Conservation (phyloP, 2,797 vertebrate genomes). For the Menidia menidia region DNA sequence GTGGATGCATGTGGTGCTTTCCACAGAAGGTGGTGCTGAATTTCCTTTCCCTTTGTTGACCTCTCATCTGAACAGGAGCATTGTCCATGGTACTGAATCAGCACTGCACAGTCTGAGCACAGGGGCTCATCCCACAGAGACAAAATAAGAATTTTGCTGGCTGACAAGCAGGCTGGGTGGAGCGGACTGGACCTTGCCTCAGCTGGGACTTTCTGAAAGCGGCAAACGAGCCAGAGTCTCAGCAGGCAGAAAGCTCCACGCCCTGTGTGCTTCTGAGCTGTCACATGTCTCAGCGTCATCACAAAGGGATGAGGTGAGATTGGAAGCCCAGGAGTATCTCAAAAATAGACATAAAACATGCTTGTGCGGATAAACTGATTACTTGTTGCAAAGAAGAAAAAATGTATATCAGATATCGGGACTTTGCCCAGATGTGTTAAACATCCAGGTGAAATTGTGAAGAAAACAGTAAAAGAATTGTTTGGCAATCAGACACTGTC, state of each 20-base stretch:
- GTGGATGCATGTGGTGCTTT: slow-evolving; percentile 24
- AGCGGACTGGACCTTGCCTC: slow-evolving; percentile 35
- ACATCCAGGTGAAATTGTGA: neutral
- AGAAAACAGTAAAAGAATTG: neutral
- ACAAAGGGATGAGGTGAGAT: slow-evolving; percentile 20
- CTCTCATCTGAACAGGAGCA: slow-evolving; percentile 1
- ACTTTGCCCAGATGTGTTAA: slow-evolving; percentile 1
- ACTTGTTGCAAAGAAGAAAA: neutral
- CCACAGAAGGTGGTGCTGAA: slow-evolving; percentile 53
- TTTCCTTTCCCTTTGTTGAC: slow-evolving; percentile 2
- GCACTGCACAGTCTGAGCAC: slow-evolving; percentile 17
- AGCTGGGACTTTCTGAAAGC: slow-evolving; percentile 45
- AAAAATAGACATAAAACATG: slow-evolving; percentile 30
- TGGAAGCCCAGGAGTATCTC: slow-evolving; percentile 29
- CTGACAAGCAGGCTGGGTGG: slow-evolving; percentile 27
- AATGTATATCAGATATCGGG: neutral
- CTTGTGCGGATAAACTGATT: neutral
- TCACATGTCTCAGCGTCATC: slow-evolving; percentile 63
- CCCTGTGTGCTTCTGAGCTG: slow-evolving; percentile 64
- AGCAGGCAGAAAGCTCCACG: slow-evolving; percentile 58
- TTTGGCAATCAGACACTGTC: slow-evolving; percentile 1
- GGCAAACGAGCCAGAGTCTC: slow-evolving; percentile 45
- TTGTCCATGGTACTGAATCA: slow-evolving; percentile 68
- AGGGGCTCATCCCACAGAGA: slow-evolving; percentile 16
- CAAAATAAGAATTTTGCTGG: slow-evolving; percentile 16